Evolutionary conservation across 2,888 invertebrate species (phyloP).

Genomic region (Gymnocheta viridis): DNA sequence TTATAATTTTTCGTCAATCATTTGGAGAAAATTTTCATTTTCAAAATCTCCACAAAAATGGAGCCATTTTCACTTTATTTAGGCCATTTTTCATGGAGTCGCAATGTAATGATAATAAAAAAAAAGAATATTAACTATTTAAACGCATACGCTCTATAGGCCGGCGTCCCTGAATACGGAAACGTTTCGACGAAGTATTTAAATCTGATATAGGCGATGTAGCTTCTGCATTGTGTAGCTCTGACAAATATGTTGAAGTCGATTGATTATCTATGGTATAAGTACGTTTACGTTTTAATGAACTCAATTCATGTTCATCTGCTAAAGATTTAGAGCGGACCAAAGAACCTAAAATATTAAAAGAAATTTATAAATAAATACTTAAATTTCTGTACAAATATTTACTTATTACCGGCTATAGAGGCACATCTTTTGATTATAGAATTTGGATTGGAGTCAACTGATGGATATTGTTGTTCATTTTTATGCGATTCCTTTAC

Average conservation of each 20-base stretch:
- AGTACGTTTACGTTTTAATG: conserved; percentile 78
- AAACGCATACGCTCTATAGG: conserved; percentile 80
- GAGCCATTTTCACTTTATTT: no score
- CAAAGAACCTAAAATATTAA: conserved; percentile 75
- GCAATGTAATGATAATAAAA: not conserved
- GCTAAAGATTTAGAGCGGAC: conserved; percentile 73
- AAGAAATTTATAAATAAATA: not conserved
- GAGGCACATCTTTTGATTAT: conserved; percentile 79
- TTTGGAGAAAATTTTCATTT: not conserved
- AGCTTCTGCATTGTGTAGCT: conserved; percentile 52
- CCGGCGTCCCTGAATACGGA: conserved; percentile 79
- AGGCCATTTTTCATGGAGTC: not conserved
- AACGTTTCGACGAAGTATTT: conserved; percentile 77
- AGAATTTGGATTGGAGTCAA: conserved; percentile 71
- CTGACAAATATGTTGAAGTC: conserved; percentile 63
- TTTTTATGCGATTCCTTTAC: conserved; percentile 29
- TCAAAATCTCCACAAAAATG: not conserved
- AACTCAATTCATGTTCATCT: conserved; percentile 71
- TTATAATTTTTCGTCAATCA: not conserved
- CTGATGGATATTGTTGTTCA: conserved; percentile 26
- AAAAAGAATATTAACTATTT: conserved; percentile 71
- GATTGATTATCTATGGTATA: conserved; percentile 74
- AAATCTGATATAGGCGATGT: conserved; percentile 69
- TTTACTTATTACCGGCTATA: conserved; percentile 74
- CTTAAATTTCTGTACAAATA: not conserved